Conservation (phyloP, 2,888 invertebrate genomes). For the Eristalis tenax region DNA sequence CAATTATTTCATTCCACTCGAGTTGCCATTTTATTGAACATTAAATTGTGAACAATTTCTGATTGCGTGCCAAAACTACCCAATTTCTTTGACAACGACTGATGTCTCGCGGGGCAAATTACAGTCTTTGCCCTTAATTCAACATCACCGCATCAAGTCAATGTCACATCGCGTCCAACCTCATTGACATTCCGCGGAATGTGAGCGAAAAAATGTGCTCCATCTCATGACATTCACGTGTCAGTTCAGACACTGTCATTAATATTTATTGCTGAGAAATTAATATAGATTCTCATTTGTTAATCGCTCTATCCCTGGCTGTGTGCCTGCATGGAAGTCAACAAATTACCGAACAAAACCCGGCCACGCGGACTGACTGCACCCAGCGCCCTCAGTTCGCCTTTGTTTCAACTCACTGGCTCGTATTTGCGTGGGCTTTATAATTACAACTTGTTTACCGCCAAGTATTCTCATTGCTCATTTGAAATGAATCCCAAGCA, state of each 20-base stretch:
- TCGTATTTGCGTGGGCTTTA: conserved; percentile 22
- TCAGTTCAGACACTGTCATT: not conserved
- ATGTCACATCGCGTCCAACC: not conserved
- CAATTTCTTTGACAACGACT: too few relatives aligned
- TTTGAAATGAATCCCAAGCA: not conserved
- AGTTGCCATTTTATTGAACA: too few relatives aligned
- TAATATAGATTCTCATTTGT: not conserved
- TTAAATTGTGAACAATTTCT: too few relatives aligned
- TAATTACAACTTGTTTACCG: conserved; percentile 23
- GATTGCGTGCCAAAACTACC: too few relatives aligned
- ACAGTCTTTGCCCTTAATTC: not conserved
- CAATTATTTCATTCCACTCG: too few relatives aligned
- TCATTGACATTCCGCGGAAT: not conserved
- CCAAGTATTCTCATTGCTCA: not conserved
- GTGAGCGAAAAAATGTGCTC: not conserved
- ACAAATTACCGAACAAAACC: not conserved
- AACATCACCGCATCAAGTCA: not conserved
- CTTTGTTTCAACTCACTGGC: not conserved
- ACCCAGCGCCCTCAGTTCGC: not conserved
- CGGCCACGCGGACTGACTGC: not conserved
- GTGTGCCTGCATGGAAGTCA: not conserved
- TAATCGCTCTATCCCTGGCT: not conserved
- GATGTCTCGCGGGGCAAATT: too few relatives aligned
- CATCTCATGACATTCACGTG: not conserved
- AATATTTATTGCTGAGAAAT: not conserved